Base-by-base conservation (phyloP, 1,140 invertebrate genomes). In the Zaprionus ghesquierei region DNA sequence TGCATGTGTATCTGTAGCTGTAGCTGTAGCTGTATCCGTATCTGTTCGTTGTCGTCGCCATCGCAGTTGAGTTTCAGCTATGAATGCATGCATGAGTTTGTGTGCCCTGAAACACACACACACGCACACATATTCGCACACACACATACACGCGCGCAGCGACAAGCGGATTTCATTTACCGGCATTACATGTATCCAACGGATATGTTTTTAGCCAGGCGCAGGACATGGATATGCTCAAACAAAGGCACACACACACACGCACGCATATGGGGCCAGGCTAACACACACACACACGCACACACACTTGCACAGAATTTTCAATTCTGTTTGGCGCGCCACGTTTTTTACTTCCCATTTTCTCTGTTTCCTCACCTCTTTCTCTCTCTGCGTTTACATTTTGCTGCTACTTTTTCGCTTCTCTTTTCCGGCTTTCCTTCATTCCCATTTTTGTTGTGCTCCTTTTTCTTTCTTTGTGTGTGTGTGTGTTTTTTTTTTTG, bases 151-250 rank as follows among this genome's bases (percentile, higher is more conserved):
- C 3, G 15, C 10, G 33, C 65, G 71, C 74, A 81, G 79, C 82
- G 82, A 86, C 75, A 86, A 87, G 82, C 82, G 82, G 82, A 87
- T 87, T 89, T 87, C 82, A 87, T 87, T 87, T 87, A 87, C 82
- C 82, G 82, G 82, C 84, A 87, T 87, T 87, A 87, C 82, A 87
- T 87, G 84, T 89, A 87, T 87, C 82, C 82, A 79, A 82, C 76
- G 84, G 84, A 87, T 87, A 87, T 87, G 82, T 82, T 87, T 87
- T 87, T 82, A 89, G 84, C 84, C 79, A 58, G 46, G 18, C 81
- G 64, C 81, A 74, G 81, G 61, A 82, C 84, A 89, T 89, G 82
- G 82, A 87, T 86, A 86, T 75, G 82, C 75, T 22, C 75, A 78
- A 86, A 75, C 55, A 77, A 41, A 63, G 46, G 69, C 60, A 69